These are phyloP conservation scores for Ormyrus nitidulus DNA, from an alignment of 2,888 invertebrate species.

Conservation along the genomic window DNA sequence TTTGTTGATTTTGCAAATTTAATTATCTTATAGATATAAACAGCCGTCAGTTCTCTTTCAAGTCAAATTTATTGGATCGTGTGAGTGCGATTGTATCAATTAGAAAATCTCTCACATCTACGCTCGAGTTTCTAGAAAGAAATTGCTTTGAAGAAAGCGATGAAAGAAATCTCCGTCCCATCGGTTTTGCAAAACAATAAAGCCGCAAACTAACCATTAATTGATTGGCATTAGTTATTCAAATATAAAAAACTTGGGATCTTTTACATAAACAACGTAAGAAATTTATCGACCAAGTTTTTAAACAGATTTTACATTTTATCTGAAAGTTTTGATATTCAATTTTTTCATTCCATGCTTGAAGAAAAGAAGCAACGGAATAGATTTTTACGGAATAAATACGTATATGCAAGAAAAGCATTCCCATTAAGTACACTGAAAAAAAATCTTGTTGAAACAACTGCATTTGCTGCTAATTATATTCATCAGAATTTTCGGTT, in stretches of 20 bases:
- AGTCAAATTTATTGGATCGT: conserved; percentile 1
- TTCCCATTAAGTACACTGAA: too few relatives aligned
- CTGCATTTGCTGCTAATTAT: too few relatives aligned
- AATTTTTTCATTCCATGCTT: too few relatives aligned
- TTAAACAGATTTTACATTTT: too few relatives aligned
- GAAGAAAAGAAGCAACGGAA: too few relatives aligned
- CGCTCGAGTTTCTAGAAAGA: conserved; percentile 18
- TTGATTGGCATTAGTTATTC: conserved; percentile 10
- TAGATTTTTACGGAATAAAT: too few relatives aligned
- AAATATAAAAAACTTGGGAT: conserved; percentile 2
- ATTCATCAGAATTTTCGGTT: too few relatives aligned
- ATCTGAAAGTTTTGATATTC: too few relatives aligned
- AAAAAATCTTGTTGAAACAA: too few relatives aligned
- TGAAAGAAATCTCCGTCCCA: conserved; percentile 22
- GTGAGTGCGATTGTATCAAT: conserved; percentile 23
- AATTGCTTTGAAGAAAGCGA: neutral
- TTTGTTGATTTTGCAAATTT: neutral
- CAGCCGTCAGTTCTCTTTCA: conserved; percentile 10
- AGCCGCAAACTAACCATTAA: neutral
- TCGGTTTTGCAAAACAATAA: conserved; percentile 24
- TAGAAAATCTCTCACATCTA: conserved; percentile 29
- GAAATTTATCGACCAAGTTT: too few relatives aligned
- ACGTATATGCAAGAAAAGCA: too few relatives aligned
- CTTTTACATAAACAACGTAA: neutral
- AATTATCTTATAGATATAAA: too few relatives aligned